These are phyloP conservation scores for Hydrocynus forskahlii DNA, from an alignment of 2,797 vertebrate genomes.

Conservation along the genomic window DNA sequence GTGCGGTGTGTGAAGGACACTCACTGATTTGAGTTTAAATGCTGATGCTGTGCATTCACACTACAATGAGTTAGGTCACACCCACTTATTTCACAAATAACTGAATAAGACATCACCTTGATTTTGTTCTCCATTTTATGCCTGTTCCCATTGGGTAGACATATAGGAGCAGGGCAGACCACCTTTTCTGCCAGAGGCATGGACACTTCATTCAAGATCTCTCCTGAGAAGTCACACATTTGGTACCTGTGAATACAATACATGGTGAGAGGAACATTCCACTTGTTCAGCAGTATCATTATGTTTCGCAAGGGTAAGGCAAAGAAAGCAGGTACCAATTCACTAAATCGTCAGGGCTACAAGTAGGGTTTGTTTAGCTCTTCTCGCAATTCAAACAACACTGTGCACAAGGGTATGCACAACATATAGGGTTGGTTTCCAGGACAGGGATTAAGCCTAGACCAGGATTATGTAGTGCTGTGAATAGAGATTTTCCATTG, in stretches of 20 bases:
- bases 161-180: slow-evolving; percentile 75
- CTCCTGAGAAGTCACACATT: slow-evolving; percentile 90
- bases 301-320: not conserved
- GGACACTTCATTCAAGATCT: slow-evolving; percentile 88
- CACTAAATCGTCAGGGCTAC: not conserved
- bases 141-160: slow-evolving; percentile 84
- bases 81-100: too few relatives aligned
- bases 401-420: too few relatives aligned
- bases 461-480: too few relatives aligned
- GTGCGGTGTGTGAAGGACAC: too few relatives aligned
- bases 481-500: too few relatives aligned
- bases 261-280: not conserved
- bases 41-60: not conserved
- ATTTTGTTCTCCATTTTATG: slow-evolving; percentile 87
- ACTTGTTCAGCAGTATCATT: not conserved
- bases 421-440: too few relatives aligned
- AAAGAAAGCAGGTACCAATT: not conserved
- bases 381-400: not conserved
- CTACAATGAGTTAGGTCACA: not conserved
- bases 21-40: too few relatives aligned
- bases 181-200: slow-evolving; percentile 86
- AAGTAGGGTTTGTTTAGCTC: not conserved
- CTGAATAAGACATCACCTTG: slow-evolving; percentile 75
- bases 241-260: slow-evolving; percentile 79
- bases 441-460: too few relatives aligned